Evolutionary conservation across 2,888 invertebrate species (phyloP).

Genomic region (Craniophora ligustri): DNA sequence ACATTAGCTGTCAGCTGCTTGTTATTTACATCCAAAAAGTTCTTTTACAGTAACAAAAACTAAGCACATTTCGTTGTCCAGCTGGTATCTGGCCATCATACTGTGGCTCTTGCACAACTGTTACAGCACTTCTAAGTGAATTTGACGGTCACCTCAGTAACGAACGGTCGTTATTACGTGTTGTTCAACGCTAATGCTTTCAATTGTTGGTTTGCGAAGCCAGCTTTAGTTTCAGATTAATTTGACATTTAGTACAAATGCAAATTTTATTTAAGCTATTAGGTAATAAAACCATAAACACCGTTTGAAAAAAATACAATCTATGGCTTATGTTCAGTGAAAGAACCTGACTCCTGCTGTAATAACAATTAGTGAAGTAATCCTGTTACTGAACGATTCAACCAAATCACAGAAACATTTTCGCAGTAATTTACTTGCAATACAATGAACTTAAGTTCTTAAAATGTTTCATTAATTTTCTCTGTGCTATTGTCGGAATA

Average conservation of each 20-base stretch:
- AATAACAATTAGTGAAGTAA: no score
- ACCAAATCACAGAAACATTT: no score
- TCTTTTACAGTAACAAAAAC: slow-evolving; percentile 12
- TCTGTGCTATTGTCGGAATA: slow-evolving; percentile 2
- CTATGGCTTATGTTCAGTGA: no score
- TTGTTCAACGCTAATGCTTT: slow-evolving; percentile 25
- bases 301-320: no score
- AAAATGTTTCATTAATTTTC: slow-evolving; percentile 13
- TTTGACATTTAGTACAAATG: not conserved
- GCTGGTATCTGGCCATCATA: slow-evolving; percentile 16
- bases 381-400: no score
- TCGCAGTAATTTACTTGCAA: no score
- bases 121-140: slow-evolving; percentile 52
- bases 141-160: slow-evolving; percentile 56
- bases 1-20: slow-evolving; percentile 16
- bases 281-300: no score
- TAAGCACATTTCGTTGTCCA: slow-evolving; percentile 29
- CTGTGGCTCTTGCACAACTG: slow-evolving; percentile 48
- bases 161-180: slow-evolving; percentile 46
- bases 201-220: slow-evolving; percentile 4
- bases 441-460: no score
- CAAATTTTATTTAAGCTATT: not conserved
- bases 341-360: no score
- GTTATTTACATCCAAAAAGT: not conserved
- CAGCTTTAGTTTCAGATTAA: slow-evolving; percentile 1